phyloP scores from a whole-genome alignment of 2,113 vertebrate species.

The Rhynchopsitta pachyrhyncha region DNA sequence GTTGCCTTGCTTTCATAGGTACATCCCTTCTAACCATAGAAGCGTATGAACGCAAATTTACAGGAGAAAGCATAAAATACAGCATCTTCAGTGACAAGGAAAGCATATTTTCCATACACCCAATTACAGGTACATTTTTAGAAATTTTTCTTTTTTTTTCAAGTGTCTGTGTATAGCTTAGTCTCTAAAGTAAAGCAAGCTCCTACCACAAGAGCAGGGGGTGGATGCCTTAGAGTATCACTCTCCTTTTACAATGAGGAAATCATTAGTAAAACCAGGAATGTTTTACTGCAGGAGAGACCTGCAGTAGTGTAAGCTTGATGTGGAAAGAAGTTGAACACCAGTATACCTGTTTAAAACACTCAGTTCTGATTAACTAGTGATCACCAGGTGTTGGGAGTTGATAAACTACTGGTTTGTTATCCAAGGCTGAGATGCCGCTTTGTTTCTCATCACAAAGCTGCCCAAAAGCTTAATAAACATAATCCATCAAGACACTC shows the following conservation, averaged over 20 bases:
- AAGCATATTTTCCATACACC: slow-evolving; percentile 80
- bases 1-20: slow-evolving; percentile 69
- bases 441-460: neutral
- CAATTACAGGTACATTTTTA: slow-evolving; percentile 79
- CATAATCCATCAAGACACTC: neutral
- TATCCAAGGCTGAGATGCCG: neutral
- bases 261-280: neutral
- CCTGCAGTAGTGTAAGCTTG: neutral
- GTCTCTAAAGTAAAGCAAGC: neutral
- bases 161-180: neutral
- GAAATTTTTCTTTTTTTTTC: neutral
- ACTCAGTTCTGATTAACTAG: neutral
- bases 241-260: neutral
- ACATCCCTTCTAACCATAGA: slow-evolving; percentile 83
- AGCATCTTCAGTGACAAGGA: slow-evolving; percentile 84
- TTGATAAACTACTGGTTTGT: neutral
- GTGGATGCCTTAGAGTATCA: neutral
- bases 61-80: slow-evolving; percentile 76
- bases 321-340: neutral
- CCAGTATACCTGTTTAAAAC: neutral
- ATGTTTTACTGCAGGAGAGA: neutral
- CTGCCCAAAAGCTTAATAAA: neutral
- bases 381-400: neutral
- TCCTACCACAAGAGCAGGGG: neutral
- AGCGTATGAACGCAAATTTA: slow-evolving; percentile 70